These are phyloP conservation scores for Chelidonichthys spinosus DNA, from an alignment of 2,797 vertebrate species.

Conservation along the genomic window DNA sequence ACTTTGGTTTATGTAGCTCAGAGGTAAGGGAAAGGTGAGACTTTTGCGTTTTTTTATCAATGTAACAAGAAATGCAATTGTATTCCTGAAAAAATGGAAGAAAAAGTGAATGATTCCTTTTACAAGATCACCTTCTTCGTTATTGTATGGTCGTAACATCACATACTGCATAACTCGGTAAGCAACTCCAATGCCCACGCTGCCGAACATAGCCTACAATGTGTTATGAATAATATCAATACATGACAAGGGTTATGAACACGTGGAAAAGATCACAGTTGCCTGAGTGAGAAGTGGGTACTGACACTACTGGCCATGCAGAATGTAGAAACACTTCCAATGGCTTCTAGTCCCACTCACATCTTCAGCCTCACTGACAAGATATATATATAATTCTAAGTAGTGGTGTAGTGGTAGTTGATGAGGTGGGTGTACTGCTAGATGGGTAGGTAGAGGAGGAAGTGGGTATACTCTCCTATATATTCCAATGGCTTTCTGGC, in stretches of 20 bases:
- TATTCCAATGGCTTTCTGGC: no score
- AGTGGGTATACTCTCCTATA: no score
- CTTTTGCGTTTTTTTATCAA: not conserved
- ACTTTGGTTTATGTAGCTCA: constrained; percentile 31
- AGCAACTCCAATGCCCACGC: not conserved
- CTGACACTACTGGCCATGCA: not conserved
- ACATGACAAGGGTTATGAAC: not conserved
- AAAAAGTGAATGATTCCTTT: not conserved
- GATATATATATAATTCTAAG: not conserved
- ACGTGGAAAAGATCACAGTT: not conserved
- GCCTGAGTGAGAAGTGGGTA: not conserved
- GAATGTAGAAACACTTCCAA: not conserved
- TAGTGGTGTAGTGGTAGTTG: no score
- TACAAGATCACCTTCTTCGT: no score
- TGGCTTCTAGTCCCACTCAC: not conserved
- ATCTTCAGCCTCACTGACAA: not conserved
- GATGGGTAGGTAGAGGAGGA: no score
- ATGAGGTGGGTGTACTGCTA: no score
- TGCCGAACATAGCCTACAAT: not conserved
- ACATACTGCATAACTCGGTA: no score
- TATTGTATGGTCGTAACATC: not conserved
- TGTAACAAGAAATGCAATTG: not conserved
- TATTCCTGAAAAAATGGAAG: not conserved
- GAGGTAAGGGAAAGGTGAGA: constrained; percentile 48
- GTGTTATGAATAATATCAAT: not conserved